Conservation (phyloP, 2,113 vertebrate genomes). For the Barnardius zonarius region DNA sequence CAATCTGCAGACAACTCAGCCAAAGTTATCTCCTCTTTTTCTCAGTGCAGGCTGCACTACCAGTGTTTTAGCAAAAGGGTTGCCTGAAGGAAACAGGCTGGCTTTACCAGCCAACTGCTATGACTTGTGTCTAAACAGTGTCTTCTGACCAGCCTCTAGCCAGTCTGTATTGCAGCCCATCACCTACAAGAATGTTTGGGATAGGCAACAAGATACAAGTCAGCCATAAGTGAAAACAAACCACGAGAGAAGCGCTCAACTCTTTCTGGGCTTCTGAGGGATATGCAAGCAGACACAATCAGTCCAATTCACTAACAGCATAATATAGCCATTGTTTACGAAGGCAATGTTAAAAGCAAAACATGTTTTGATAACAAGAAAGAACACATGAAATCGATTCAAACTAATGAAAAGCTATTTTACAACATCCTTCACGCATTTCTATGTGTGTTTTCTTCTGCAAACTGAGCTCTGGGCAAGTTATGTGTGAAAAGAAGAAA, state of each 20-base stretch:
- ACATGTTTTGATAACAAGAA: conserved; percentile 15
- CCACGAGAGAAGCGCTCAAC: not conserved
- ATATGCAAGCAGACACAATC: conserved; percentile 4
- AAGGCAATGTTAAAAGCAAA: not conserved
- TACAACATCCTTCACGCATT: not conserved
- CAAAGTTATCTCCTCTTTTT: not conserved
- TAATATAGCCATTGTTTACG: not conserved
- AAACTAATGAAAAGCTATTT: not conserved
- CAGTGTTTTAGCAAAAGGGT: not conserved
- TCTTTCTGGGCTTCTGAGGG: not conserved
- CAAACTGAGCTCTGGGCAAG: not conserved
- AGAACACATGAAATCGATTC: not conserved
- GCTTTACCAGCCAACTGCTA: not conserved
- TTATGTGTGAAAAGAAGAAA: not conserved
- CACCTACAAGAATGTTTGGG: not conserved
- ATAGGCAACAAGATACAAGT: not conserved
- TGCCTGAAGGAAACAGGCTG: not conserved
- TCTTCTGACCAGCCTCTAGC: not conserved
- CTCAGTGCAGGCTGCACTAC: not conserved
- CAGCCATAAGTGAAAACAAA: not conserved
- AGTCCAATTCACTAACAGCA: conserved; percentile 9
- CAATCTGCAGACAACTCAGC: not conserved
- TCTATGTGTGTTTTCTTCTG: not conserved
- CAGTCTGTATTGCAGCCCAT: not conserved
- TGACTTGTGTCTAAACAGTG: not conserved